Evolutionary conservation across 1,140 invertebrate species (phyloP), one percentile per base, ranked within the genome.

Genomic region (Macrotrachela quadricornifera): DNA sequence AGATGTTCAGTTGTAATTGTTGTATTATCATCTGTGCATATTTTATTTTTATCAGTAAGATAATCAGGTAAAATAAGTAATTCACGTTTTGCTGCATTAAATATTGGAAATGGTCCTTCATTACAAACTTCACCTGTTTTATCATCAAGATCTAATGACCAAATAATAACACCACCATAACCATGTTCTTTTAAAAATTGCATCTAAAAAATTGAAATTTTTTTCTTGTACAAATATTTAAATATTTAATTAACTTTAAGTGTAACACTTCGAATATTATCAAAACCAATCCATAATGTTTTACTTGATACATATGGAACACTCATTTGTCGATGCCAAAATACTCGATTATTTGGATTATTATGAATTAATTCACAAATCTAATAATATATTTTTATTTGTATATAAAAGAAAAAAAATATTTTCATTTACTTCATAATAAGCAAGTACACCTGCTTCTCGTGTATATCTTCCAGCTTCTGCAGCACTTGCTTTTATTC

Each of bases 261-360:
- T 30, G 81, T 72, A 16, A 86, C 82, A 6, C 82, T 80, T 58
- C 77, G 74, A 62, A 86, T 78, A 62, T 90, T 85, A 62, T 92
- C 86, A 62, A 86, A 92, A 1, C 85, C 83, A 15, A 92, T 85
- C 86, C 85, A 91, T 67, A 88, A 83, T 64, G 86, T 81, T 18
- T 76, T 80, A 57, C 78, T 79, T 63, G 75, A 85, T 1, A 85
- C 85, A 62, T 85, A 87, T 0, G 82, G 85, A 15, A 84, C 82
- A 63, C 85, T 85, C 80, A 84, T 86, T 43, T 54, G 43, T 49
- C 46, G 10, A 38, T 54, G 53, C 53, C 53, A 54, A 45, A 49
- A 54, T 14, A 30, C 8, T 4, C 21, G 21, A 30, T 30, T 30
- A 30, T 30, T 30, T 30, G 21, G 21, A 30, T 30, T 30, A 30